Evolutionary conservation across 2,113 vertebrate genomes (phyloP).

Genomic region (Saccopteryx leptura): DNA sequence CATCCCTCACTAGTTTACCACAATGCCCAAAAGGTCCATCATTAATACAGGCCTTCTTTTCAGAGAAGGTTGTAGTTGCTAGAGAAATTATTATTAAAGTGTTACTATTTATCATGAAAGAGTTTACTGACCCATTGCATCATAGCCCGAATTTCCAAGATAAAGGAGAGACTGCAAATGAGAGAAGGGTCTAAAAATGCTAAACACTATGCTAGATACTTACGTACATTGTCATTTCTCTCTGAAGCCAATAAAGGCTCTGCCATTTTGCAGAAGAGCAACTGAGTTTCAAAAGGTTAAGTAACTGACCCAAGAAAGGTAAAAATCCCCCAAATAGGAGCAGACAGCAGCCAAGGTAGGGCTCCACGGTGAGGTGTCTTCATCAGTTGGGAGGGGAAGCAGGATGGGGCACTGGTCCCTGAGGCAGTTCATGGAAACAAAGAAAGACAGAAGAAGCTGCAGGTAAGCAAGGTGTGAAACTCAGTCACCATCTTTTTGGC

Average conservation of each 20-base stretch:
- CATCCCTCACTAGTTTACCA: too few relatives aligned
- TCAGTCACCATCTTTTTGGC: not conserved
- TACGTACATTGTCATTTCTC: rapidly evolving
- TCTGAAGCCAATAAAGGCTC: not conserved
- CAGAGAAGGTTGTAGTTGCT: not conserved
- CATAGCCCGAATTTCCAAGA: not conserved
- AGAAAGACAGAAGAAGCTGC: not conserved
- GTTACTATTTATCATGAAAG: not conserved
- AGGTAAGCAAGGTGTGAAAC: not conserved
- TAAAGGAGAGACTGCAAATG: not conserved
- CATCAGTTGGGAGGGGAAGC: not conserved
- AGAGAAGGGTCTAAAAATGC: rapidly evolving
- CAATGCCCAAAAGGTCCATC: not conserved
- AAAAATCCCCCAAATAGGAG: not conserved
- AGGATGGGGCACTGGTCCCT: not conserved
- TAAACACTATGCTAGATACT: not conserved
- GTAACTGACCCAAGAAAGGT: not conserved
- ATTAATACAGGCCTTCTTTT: not conserved
- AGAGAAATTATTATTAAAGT: not conserved
- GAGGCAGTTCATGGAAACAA: not conserved
- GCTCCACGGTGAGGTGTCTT: not conserved
- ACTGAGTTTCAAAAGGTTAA: not conserved
- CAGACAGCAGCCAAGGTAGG: rapidly evolving
- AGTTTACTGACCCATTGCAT: not conserved
- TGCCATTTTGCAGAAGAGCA: not conserved